Evolutionary conservation across 2,113 vertebrate species (phyloP), one percentile per base, ranked within the genome.

Genomic region (Typhlomys cinereus): DNA sequence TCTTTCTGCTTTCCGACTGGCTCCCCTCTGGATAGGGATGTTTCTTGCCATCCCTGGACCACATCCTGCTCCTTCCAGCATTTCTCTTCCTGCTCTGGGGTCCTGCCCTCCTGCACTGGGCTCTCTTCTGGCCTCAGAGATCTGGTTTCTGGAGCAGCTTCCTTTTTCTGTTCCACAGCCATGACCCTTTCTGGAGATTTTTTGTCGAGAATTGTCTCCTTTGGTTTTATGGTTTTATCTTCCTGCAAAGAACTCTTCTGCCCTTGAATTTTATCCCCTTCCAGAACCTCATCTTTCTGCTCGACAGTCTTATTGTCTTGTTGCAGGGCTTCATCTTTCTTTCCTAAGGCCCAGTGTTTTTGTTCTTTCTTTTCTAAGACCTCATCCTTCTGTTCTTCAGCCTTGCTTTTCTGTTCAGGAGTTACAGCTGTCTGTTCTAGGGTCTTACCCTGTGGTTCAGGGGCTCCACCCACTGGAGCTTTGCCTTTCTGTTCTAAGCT

Each of bases 181-280:
- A 78, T 57, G 64, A 46, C 57, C 70, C 93, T 97, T 96, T 97
- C 97, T 83, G 90, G 97, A 90, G 97, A 97, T 71, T 95, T 96
- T 95, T 96, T 94, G 81, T 93, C 96, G 73, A 89, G 44, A 78
- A 67, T 62, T 46, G 89, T 96, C 69, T 80, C 91, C 78, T 90
- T 89, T 1, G 0, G 66, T 50, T 67, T 92, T 54, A 66, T 44
- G 23, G 67, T n/a, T 94, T 86, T 89, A 36, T 95, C 90, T 41
- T 95, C 96, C 59, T 90, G 94, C 34, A 75, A 59, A 64, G 48
- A 48, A 69, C 50, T 62, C 17, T 39, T 84, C 71, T 79, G 76
- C 8, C 12, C 41, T 48, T 50, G 78, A 83, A 50, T 71, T 81
- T 50, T 79, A 25, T 83, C 50, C 44, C 92, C 91, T 89, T 93